Base-by-base conservation (phyloP, 2,113 vertebrate species). In the Calyptommatus sinebrachiatus region DNA sequence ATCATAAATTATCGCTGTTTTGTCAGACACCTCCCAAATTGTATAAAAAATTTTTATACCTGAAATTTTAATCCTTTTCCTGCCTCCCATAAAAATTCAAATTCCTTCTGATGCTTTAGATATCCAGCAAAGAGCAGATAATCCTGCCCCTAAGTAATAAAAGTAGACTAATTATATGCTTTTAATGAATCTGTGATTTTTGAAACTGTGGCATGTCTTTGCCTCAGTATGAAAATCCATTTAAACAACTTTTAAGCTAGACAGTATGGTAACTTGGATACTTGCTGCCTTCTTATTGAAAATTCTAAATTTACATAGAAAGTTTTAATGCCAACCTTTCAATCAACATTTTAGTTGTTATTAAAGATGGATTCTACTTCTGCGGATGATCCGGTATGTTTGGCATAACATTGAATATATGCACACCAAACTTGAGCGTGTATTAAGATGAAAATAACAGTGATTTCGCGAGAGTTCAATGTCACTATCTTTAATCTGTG, bases 311-410 rank as follows among this genome's bases (percentile, higher is more conserved):
- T 41, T 94, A 57, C 90, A 88, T 90, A 92, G 93, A 94, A 96
- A 95, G 93, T 96, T 96, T 96, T 95, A 96, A 95, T 96, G 95
- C 95, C 95, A 95, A 94, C 94, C 95, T 94, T 88, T 88, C 82
- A 88, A 87, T 74, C 79, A 92, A 84, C 85, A 46, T 88, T 87
- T 88, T 88, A 80, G 73, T 84, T 81, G 84, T 78, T 86, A 76
- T 2, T 8, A 50, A 66, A 22, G 70, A 66, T 7, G 79, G 57
- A 85, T 73, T 88, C 76, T 88, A 86, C 85, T 60, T 31, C 71
- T 74, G 87, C 76, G 86, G 73, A 82, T 91, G 79, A 83, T 63
- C 82, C 85, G 82, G 0, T 80, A 62, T 77, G 73, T 9, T 79
- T 92, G 76, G 73, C 70, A 74, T 88, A 62, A 75, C 57, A 72